Percentiles rank a stretch among this genome's conserved stretches.
These are phyloP conservation scores for Vanessa tameamea DNA, from an alignment of 1,140 invertebrate genomes.

Conservation along the genomic window DNA sequence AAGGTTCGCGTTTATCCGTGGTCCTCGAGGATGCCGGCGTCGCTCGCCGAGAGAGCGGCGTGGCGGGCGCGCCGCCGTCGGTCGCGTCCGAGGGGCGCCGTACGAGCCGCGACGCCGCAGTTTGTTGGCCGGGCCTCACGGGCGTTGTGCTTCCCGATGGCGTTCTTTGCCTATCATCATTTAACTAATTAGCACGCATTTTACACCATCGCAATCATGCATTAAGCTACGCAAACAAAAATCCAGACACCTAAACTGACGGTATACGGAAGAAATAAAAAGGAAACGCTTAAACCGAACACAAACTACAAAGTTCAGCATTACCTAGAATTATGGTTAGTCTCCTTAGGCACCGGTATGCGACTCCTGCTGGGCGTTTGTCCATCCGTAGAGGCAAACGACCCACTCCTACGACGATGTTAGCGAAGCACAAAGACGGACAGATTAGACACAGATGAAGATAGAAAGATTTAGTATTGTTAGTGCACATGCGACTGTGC, in stretches of 20 bases:
- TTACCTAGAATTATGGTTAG: conserved; percentile 78
- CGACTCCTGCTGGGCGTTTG: conserved; percentile 74
- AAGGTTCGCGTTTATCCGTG: conserved; percentile 78
- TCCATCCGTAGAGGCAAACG: conserved; percentile 74
- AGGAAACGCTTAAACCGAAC: conserved; percentile 31
- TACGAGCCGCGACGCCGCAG: conserved; percentile 83
- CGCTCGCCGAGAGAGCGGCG: conserved; percentile 3
- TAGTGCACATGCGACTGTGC: conserved; percentile 57
- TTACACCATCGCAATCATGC: conserved; percentile 33
- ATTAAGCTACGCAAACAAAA: conserved; percentile 35
- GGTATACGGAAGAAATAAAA: conserved; percentile 16
- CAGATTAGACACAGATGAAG: conserved; percentile 65
- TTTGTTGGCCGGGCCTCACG: conserved; percentile 82
- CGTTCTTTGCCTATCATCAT: conserved; percentile 82
- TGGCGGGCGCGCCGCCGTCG: conserved; percentile 54
- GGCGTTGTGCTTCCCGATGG: conserved; percentile 86
- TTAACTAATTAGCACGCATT: conserved; percentile 26
- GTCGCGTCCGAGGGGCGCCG: conserved; percentile 85
- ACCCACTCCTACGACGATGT: conserved; percentile 75
- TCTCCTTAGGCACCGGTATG: conserved; percentile 75
- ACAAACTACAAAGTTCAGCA: conserved; percentile 48
- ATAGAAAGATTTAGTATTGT: conserved; percentile 50
- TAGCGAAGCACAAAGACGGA: conserved; percentile 72
- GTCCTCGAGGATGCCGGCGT: conserved; percentile 56
- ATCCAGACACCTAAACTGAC: conserved; percentile 31